phyloP scores from a whole-genome alignment of 1,140 invertebrate species.

The Chionoecetes opilio region DNA sequence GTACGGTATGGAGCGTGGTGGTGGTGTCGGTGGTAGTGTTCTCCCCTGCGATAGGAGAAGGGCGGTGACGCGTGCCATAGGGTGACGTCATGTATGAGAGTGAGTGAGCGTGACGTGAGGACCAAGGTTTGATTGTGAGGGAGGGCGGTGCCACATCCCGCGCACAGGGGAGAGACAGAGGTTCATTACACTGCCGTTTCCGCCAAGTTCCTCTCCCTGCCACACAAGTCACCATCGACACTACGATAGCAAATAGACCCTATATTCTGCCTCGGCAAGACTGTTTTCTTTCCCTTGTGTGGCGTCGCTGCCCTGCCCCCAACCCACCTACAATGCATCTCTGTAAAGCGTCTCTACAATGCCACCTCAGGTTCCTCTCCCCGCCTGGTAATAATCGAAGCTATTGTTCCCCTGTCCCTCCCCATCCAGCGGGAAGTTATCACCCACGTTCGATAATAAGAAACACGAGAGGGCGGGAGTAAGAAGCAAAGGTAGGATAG shows the following conservation, averaged over 20 bases:
- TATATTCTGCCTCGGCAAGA: neutral
- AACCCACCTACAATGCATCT: neutral
- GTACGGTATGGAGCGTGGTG: neutral
- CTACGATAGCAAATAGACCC: neutral
- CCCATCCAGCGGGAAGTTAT: neutral
- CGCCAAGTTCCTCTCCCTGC: neutral
- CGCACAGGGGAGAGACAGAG: neutral
- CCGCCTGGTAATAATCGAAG: neutral
- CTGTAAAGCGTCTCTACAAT: neutral
- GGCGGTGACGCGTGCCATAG: slow-evolving; percentile 14
- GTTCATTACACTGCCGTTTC: slow-evolving; percentile 23
- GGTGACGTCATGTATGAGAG: slow-evolving; percentile 37
- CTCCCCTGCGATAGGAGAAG: neutral
- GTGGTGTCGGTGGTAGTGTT: neutral
- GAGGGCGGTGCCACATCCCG: neutral
- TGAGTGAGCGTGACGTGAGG: slow-evolving; percentile 21
- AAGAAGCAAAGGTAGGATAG: neutral
- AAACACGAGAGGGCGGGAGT: neutral
- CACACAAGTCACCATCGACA: neutral
- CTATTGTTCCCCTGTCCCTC: neutral
- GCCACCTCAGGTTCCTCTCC: slow-evolving; percentile 24
- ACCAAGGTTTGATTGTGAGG: neutral
- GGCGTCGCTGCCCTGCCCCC: neutral
- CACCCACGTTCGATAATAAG: neutral
- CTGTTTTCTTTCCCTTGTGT: neutral